Evolutionary conservation across 2,113 vertebrate genomes (phyloP).

Genomic region (Mus spicilegus): DNA sequence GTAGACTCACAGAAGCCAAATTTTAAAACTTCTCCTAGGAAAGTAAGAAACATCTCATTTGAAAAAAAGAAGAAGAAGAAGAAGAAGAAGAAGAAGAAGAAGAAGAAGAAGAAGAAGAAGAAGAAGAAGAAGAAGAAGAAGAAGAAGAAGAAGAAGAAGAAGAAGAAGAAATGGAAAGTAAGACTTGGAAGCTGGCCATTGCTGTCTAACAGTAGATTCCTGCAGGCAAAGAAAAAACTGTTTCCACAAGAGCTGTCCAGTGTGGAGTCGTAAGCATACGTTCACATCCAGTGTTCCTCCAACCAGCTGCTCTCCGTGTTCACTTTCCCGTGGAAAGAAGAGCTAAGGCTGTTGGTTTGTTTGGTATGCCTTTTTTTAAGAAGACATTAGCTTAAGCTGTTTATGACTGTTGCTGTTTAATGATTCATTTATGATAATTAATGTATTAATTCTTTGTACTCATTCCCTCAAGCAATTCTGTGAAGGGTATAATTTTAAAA

Average conservation of each 20-base stretch:
- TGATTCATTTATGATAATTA: constrained; percentile 81
- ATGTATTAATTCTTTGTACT: constrained; percentile 76
- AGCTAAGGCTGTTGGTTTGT: constrained; percentile 36
- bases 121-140: not conserved
- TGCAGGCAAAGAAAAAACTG: not conserved
- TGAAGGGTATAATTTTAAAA: constrained; percentile 69
- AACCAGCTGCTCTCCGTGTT: not conserved
- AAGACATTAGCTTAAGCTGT: constrained; percentile 69
- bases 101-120: too few relatives aligned
- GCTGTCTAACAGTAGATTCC: not conserved
- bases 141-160: not conserved
- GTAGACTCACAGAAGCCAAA: not conserved
- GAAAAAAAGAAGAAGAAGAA: not conserved
- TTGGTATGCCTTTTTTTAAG: not conserved
- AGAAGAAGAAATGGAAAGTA: not conserved
- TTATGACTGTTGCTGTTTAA: constrained; percentile 74
- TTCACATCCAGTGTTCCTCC: not conserved
- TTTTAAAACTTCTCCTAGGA: not conserved
- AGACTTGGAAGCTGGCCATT: not conserved
- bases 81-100: not conserved
- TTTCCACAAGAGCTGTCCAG: not conserved
- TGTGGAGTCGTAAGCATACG: not conserved
- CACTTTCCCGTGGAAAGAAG: not conserved
- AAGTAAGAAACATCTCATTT: constrained; percentile 15
- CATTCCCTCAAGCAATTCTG: constrained; percentile 74